Base-by-base conservation (phyloP, 2,797 vertebrate genomes). In the Dromococcyx pavoninus region DNA sequence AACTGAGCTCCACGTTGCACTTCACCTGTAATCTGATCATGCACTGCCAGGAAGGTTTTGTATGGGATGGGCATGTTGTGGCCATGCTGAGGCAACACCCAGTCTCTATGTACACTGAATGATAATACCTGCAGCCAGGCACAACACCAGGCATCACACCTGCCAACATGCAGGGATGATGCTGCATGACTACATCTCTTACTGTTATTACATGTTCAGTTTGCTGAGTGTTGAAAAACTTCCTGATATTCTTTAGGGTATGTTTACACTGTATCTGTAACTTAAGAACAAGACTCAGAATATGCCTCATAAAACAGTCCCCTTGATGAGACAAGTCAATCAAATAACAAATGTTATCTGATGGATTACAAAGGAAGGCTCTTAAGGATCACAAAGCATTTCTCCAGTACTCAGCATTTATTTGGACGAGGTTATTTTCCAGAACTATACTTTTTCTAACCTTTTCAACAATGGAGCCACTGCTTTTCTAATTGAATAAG, bases 151-250 rank as follows among this genome's bases (percentile, higher is more conserved):
- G 7, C 11, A 3, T 41, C 44, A 21, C n/a, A 39, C 7, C 41
- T 75, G 58, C 50, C 71, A 87, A 89, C 82, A 89, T 1, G 2
- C 27, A 81, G 43, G 46, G 25, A 39, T 1, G 1, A 50, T n/a
- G 61, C 44, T 83, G 33, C 50, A 46, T 15, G 33, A 86, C 8
- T 35, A 35, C 58, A 50, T 89, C n/a, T 85, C 51, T 44, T 66
- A 37, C 37, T 17, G 27, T 46, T 80, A 75, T 23, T 48, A 35
- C 24, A 67, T 1, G 2, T 61, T 87, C 39, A 19, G 48, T 54
- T 90, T 79, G 25, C 39, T 60, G 24, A 60, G 54, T 30, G 35
- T 58, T 83, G 41, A 91, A 67, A 93, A 93, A 24, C 16, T 91
- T 65, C 44, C n/a, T 82, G 81, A 27, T 69, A 24, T 48, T 86